A percentile compares a stretch with the other conserved stretches of the same genome.
These are phyloP conservation scores for Enhydra lutris DNA, from an alignment of 2,113 vertebrate species.

Conservation along the genomic window DNA sequence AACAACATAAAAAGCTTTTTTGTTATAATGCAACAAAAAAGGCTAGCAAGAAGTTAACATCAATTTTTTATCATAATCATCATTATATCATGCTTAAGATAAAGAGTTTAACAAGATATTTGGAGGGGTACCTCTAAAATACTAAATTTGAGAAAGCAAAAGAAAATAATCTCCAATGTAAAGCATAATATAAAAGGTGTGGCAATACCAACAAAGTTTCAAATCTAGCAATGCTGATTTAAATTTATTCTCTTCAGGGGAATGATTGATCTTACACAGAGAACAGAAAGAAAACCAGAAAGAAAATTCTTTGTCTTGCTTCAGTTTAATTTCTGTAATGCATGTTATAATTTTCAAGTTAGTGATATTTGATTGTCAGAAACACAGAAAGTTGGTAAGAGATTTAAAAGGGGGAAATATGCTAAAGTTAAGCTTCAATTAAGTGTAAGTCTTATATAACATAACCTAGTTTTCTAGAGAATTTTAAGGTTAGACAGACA, in stretches of 20 bases:
- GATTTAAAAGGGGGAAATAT: not conserved
- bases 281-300: not conserved
- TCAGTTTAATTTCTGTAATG: conserved; percentile 31
- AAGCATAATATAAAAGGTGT: conserved; percentile 21
- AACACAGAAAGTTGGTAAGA: not conserved
- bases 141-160: not conserved
- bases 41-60: conserved; percentile 54
- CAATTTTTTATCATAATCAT: conserved; percentile 68
- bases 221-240: not conserved
- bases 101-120: conserved; percentile 61
- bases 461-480: not conserved
- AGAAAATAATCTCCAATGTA: not conserved
- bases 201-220: conserved; percentile 37
- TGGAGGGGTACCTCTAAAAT: not conserved
- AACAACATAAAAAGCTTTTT: conserved; percentile 14
- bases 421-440: not conserved
- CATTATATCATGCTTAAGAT: conserved; percentile 70
- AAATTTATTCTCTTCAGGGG: not conserved
- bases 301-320: not conserved
- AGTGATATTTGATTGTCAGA: not conserved
- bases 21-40: conserved; percentile 55
- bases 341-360: not conserved
- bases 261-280: not conserved
- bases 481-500: not conserved
- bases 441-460: not conserved